Evolutionary conservation across 2,113 vertebrate species (phyloP), one percentile per base, ranked within the genome.

Genomic region (Notarius quadriscutis): DNA sequence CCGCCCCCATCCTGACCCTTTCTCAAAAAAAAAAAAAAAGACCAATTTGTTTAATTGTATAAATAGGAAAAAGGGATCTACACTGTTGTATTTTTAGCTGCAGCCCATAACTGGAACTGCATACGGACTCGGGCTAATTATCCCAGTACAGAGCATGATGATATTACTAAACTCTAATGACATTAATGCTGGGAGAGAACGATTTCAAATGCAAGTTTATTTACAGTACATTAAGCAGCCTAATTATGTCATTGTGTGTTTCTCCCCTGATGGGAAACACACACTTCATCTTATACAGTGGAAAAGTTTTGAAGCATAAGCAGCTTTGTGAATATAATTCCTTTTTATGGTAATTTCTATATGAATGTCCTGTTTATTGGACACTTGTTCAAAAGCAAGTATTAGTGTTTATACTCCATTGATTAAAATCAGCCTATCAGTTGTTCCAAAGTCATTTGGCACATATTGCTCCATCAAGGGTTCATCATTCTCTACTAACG

Each of bases 161-260:
- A 63, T 74, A 75, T 87, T 87, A 72, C 72, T 83, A 87, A 83
- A 83, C 57, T 86, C 80, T 83, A 87, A 87, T 51, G 80, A 87
- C 85, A 79, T 55, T 81, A 67, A 81, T 85, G 58, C 58, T 62
- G 57, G 30, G 83, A 77, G 57, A 85, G 30, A 74, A 87, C 34
- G 20, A 30, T 83, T 83, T 87, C 48, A 55, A 84, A 62, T 67
- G 57, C 71, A 53, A 77, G 58, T 87, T 87, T 84, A 87, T 83
- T 87, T 87, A 87, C 86, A 87, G 81, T n/a, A 87, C 86, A 87
- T 87, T 87, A 84, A 83, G 48, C 86, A 87, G 86, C n/a, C 50
- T 87, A 78, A 87, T 87, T 84, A 78, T 41, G 62, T 63, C 18
- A 69, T 65, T 86, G 57, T 58, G 41, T 60, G 69, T 83, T 81